These are phyloP conservation scores for Neodontobutis hainanensis DNA, from an alignment of 2,113 vertebrate genomes.

Conservation along the genomic window DNA sequence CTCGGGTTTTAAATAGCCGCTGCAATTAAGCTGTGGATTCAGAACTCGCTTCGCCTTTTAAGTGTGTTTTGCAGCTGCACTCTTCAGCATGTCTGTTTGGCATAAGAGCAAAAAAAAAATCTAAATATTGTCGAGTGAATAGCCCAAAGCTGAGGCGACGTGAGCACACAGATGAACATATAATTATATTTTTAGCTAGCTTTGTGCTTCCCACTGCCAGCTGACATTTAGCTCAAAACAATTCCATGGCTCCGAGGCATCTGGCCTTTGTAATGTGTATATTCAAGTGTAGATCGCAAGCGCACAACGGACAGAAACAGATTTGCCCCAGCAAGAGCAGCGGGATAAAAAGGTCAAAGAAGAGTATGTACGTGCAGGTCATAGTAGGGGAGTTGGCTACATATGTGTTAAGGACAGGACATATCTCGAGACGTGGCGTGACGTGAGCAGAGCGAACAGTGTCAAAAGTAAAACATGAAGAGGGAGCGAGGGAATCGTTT, in stretches of 20 bases:
- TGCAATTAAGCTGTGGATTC: not conserved
- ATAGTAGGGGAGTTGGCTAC: not conserved
- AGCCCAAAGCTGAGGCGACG: conserved; percentile 10
- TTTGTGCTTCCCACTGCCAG: conserved; percentile 12
- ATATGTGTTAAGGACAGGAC: not conserved
- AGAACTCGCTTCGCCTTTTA: not conserved
- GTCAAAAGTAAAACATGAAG: conserved; percentile 38
- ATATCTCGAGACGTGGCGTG: not conserved
- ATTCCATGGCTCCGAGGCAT: conserved; percentile 37
- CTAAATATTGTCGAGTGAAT: conserved; percentile 27
- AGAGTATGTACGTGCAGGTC: not conserved
- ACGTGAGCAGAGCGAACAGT: conserved; percentile 40
- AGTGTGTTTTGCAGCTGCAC: not conserved
- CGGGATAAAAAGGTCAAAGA: conserved; percentile 27
- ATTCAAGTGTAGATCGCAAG: conserved; percentile 13
- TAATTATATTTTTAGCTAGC: not conserved
- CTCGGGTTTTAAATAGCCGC: not conserved
- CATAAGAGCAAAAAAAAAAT: not conserved
- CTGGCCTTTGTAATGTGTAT: conserved; percentile 41
- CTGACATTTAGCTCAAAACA: conserved; percentile 52
- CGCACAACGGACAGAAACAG: conserved; percentile 9
- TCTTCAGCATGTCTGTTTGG: conserved; percentile 20
- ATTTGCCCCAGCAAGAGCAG: conserved; percentile 16
- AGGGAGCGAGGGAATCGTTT: conserved; percentile 3
- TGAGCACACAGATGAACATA: conserved; percentile 25